A percentile compares a stretch with the other conserved stretches of the same genome.
Evolutionary conservation across 2,888 invertebrate species (phyloP).

Genomic region (Euplexia lucipara): DNA sequence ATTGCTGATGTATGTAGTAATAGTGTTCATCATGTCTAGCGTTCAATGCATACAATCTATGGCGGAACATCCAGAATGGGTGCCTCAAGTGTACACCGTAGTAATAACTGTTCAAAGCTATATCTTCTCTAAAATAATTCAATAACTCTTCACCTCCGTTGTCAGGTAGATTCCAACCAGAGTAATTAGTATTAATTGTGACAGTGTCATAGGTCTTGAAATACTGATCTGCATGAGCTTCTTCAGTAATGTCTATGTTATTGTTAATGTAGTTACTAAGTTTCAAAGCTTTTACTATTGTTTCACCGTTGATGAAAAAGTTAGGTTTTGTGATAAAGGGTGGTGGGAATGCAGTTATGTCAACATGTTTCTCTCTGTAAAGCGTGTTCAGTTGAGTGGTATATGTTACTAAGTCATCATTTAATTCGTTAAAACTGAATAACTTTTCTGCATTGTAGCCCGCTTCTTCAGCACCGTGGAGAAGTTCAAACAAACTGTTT

Average conservation of each 20-base stretch:
- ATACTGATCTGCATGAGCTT: conserved; percentile 74
- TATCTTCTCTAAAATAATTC: conserved; percentile 92
- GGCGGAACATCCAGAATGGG: conserved; percentile 91
- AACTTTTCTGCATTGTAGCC: conserved; percentile 77
- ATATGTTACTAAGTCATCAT: conserved; percentile 88
- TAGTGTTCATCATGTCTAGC: conserved; percentile 82
- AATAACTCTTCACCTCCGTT: conserved; percentile 87
- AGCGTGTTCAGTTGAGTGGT: conserved; percentile 82
- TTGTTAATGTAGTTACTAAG: conserved; percentile 70
- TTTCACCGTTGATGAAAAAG: conserved; percentile 82
- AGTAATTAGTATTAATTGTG: conserved; percentile 83
- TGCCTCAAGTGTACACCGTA: conserved; percentile 89
- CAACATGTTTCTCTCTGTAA: conserved; percentile 76
- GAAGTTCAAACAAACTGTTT: conserved; percentile 82
- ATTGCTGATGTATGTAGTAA: conserved; percentile 82
- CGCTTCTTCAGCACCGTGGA: conserved; percentile 78
- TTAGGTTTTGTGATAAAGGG: conserved; percentile 87
- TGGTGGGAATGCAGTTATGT: conserved; percentile 73
- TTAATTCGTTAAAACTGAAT: conserved; percentile 83
- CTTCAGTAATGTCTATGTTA: conserved; percentile 62
- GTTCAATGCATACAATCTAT: conserved; percentile 81
- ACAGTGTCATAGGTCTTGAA: conserved; percentile 70
- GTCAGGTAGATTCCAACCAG: conserved; percentile 88
- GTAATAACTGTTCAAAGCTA: conserved; percentile 91
- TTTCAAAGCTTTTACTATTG: conserved; percentile 81